Percentiles rank a stretch among this genome's conserved stretches.
These are phyloP conservation scores for Drosophila lacertosa DNA, from an alignment of 1,140 invertebrate genomes.

Conservation along the genomic window DNA sequence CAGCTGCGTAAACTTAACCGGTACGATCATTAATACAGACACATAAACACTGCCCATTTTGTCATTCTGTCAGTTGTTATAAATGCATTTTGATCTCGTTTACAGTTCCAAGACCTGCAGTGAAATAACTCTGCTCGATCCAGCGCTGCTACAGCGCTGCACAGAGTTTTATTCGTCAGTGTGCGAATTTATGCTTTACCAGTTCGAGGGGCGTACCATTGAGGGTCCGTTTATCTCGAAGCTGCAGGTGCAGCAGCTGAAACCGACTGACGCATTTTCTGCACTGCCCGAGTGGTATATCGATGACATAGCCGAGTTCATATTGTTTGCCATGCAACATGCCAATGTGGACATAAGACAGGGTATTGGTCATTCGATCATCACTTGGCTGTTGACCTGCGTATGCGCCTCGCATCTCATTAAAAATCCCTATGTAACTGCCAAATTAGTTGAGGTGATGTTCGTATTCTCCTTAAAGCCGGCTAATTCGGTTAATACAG, in stretches of 20 bases:
- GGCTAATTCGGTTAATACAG: slow-evolving; percentile 85
- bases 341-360: slow-evolving; percentile 91
- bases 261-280: slow-evolving; percentile 90
- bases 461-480: slow-evolving; percentile 94
- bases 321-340: slow-evolving; percentile 95
- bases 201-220: slow-evolving; percentile 85
- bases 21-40: slow-evolving; percentile 82
- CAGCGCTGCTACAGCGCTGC: slow-evolving; percentile 90
- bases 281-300: slow-evolving; percentile 98
- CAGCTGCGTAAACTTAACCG: slow-evolving; percentile 89
- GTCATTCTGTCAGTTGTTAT: not conserved
- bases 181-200: slow-evolving; percentile 90
- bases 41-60: not conserved
- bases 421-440: slow-evolving; percentile 97
- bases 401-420: slow-evolving; percentile 96
- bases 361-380: slow-evolving; percentile 91
- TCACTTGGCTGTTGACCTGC: slow-evolving; percentile 94
- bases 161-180: slow-evolving; percentile 94
- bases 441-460: slow-evolving; percentile 97
- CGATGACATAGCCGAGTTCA: slow-evolving; percentile 97
- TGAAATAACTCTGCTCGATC: slow-evolving; percentile 94
- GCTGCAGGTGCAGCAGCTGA: slow-evolving; percentile 86
- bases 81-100: slow-evolving; percentile 22
- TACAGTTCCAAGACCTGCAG: slow-evolving; percentile 92
- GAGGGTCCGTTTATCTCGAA: slow-evolving; percentile 83